Conservation (phyloP, 2,113 vertebrate genomes). For the Hippocampus comes region DNA sequence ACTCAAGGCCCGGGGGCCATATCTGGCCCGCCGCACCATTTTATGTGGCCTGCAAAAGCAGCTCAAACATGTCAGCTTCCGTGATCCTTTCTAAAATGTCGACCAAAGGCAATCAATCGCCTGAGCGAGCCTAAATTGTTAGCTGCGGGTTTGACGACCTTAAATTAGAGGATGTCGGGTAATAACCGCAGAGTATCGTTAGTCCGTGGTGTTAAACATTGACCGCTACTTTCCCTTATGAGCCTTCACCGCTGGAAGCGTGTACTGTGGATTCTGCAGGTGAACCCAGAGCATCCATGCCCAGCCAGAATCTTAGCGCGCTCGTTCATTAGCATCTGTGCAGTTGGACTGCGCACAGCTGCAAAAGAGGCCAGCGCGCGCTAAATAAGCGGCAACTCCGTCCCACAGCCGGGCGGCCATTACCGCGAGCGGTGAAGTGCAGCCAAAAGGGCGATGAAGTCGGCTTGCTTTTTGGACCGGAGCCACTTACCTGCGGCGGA, state of each 20-base stretch:
- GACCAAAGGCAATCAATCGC: neutral
- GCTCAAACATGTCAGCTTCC: too few species aligned
- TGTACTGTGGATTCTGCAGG: slow-evolving; percentile 20
- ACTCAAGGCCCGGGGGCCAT: too few species aligned
- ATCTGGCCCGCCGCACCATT: too few species aligned
- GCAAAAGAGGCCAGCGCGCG: slow-evolving; percentile 27
- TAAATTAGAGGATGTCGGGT: neutral
- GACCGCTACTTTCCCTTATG: slow-evolving; percentile 5
- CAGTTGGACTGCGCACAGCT: slow-evolving; percentile 27
- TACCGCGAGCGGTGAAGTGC: slow-evolving; percentile 10
- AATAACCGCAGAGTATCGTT: neutral
- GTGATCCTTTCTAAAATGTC: too few species aligned
- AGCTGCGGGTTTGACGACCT: neutral
- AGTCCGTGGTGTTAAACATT: slow-evolving; percentile 17
- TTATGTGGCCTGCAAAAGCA: too few species aligned
- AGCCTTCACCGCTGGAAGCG: slow-evolving; percentile 3
- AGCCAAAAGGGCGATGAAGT: slow-evolving; percentile 20
- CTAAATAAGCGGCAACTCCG: slow-evolving; percentile 10
- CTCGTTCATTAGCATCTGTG: slow-evolving; percentile 15
- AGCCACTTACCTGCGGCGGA: slow-evolving; percentile 1
- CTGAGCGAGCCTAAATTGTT: neutral
- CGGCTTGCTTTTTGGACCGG: slow-evolving; percentile 8
- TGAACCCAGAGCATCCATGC: neutral
- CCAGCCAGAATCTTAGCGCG: slow-evolving; percentile 13
- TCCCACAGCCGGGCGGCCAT: slow-evolving; percentile 25